A percentile compares a stretch with the other conserved stretches of the same genome.
Conservation (phyloP, 1,140 invertebrate genomes). For the Callitettix versicolor region DNA sequence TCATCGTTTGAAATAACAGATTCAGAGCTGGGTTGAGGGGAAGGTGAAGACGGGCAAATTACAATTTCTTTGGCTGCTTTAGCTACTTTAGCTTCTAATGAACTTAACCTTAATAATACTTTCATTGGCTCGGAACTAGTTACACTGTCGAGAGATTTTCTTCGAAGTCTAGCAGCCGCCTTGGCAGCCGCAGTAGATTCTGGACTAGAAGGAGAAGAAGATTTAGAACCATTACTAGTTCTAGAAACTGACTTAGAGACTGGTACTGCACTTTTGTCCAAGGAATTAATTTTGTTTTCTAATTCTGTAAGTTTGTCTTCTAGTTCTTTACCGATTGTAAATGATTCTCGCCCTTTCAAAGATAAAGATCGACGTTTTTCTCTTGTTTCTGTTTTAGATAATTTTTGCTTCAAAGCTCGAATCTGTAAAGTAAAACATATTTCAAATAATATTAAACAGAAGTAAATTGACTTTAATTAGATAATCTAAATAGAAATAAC, state of each 20-base stretch:
- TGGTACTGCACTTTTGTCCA: conserved; percentile 35
- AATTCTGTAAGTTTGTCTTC: conserved; percentile 70
- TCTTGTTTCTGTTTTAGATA: conserved; percentile 62
- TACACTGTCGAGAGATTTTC: conserved; percentile 64
- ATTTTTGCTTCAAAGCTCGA: conserved; percentile 62
- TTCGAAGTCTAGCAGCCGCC: conserved; percentile 33
- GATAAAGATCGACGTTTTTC: conserved; percentile 70
- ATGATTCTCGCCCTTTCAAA: conserved; percentile 65
- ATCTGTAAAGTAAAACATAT: conserved; percentile 35
- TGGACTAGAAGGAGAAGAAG: conserved; percentile 38
- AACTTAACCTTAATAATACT: conserved; percentile 58
- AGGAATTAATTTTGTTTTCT: conserved; percentile 58
- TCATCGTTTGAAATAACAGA: background rate
- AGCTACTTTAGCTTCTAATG: conserved; percentile 59
- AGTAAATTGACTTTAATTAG: too few relatives aligned
- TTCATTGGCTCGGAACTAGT: conserved; percentile 67
- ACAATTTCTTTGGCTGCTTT: conserved; percentile 34
- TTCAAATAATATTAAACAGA: too few relatives aligned
- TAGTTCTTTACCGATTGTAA: conserved; percentile 67
- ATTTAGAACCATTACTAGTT: conserved; percentile 34
- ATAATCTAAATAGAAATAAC: background rate
- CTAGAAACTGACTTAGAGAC: conserved; percentile 29
- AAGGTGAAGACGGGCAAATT: conserved; percentile 12
- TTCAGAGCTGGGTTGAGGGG: conserved; percentile 3
- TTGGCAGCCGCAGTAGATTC: conserved; percentile 35